These are phyloP conservation scores for Andricus curvator DNA, from an alignment of 2,888 invertebrate genomes.

Conservation along the genomic window DNA sequence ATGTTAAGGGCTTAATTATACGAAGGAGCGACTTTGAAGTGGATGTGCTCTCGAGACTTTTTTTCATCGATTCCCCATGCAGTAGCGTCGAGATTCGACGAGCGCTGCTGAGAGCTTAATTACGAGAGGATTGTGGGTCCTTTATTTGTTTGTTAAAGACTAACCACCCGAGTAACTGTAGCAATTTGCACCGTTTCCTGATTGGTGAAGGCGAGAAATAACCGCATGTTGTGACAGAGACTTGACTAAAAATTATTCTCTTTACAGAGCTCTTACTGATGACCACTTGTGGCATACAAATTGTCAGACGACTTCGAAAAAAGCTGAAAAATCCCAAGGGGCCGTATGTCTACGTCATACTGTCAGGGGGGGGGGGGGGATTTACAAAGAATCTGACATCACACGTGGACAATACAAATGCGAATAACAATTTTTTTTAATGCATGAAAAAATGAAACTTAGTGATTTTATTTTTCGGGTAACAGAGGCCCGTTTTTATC, in stretches of 20 bases:
- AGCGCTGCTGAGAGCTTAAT: slow-evolving; percentile 33
- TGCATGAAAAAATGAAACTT: too few species aligned
- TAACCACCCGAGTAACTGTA: slow-evolving; percentile 15
- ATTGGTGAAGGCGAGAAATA: slow-evolving; percentile 2
- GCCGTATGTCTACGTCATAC: too few species aligned
- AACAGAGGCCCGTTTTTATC: too few species aligned
- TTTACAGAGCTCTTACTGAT: slow-evolving; percentile 35
- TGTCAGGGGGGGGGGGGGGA: too few species aligned
- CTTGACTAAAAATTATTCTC: slow-evolving; percentile 29
- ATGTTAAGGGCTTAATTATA: slow-evolving; percentile 66
- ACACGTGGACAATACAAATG: too few species aligned
- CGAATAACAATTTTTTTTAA: too few species aligned
- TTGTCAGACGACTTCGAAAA: slow-evolving; percentile 5
- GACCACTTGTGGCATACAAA: slow-evolving; percentile 25
- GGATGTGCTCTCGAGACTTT: slow-evolving; percentile 41
- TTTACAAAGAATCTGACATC: too few species aligned
- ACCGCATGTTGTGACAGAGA: slow-evolving; percentile 10
- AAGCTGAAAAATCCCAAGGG: background rate
- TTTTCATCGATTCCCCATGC: slow-evolving; percentile 30
- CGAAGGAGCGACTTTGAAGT: slow-evolving; percentile 54
- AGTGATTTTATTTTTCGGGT: too few species aligned
- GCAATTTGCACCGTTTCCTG: slow-evolving; percentile 34
- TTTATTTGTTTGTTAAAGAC: slow-evolving; percentile 36
- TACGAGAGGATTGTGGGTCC: slow-evolving; percentile 33
- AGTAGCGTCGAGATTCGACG: slow-evolving; percentile 6